Base-by-base conservation (phyloP, 2,888 invertebrate genomes). In the Drosophila mettleri region DNA sequence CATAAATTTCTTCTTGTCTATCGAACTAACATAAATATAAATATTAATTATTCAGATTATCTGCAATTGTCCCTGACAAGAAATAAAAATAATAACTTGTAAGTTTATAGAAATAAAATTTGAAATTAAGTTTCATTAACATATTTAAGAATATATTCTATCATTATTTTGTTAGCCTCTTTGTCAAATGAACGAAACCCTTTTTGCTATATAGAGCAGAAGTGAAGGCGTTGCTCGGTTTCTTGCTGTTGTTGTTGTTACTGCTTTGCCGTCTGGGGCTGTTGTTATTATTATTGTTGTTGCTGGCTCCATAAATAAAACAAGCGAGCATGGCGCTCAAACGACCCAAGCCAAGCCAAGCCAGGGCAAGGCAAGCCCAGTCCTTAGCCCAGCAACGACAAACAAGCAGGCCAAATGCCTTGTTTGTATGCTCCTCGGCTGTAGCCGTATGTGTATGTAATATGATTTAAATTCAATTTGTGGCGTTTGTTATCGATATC, bases 401-500 rank as follows among this genome's bases (percentile, higher is more conserved):
- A 66, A 62, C 41, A 63, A 54, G 49, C 45, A 64, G 60, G 53
- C 59, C 61, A 22, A 54, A 51, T n/a, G 39, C 57, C 60, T 57
- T 65, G 60, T 57, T 55, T 63, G 49, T 74, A 58, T 55, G 58
- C 49, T 41, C 27, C 57, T 54, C 66, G 54, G 27, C 22, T 54
- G 22, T 71, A 62, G 66, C 52, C 69, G 58, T 63, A 4, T 63
- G 24, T 64, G 27, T 51, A 53, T 86, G 86, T 78, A 70, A 78
- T 80, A 86, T 88, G 83, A 83, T 83, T 83, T 84, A 84, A 84
- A 84, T 84, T 84, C 83, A 84, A 84, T 84, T 84, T 84, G 86
- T 65, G 83, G 83, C 86, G 78, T 84, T 84, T 84, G 88, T 84
- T 84, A 84, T 84, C 83, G 83, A 84, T 84, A 88, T 73, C 85